phyloP scores from a whole-genome alignment of 2,888 invertebrate species.

The Thymelicus sylvestris region DNA sequence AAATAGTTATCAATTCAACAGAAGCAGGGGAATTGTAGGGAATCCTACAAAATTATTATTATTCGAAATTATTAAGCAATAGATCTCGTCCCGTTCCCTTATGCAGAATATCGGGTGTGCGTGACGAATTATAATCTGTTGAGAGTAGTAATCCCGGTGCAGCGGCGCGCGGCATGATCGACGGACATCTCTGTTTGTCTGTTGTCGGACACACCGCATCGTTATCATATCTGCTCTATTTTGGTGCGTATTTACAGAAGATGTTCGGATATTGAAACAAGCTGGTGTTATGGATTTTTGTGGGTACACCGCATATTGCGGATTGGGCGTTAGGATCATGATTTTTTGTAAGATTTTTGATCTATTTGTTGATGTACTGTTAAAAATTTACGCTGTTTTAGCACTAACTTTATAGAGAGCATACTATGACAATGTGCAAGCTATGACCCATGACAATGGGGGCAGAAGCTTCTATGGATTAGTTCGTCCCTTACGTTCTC shows the following conservation, averaged over 20 bases:
- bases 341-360: too few relatives aligned
- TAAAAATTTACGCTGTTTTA: too few relatives aligned
- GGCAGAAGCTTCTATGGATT: slow-evolving; percentile 69
- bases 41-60: not conserved
- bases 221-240: slow-evolving; percentile 35
- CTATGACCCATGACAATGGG: slow-evolving; percentile 68
- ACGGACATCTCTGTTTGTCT: slow-evolving; percentile 45
- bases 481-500: slow-evolving; percentile 64
- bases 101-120: slow-evolving; percentile 55
- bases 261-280: not conserved
- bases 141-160: slow-evolving; percentile 59
- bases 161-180: slow-evolving; percentile 55
- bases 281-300: not conserved
- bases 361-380: too few relatives aligned
- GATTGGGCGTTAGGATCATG: too few relatives aligned
- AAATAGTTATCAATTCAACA: not conserved
- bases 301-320: too few relatives aligned
- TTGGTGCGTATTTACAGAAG: slow-evolving; percentile 17
- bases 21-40: too few relatives aligned
- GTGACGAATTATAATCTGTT: slow-evolving; percentile 71
- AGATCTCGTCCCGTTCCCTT: slow-evolving; percentile 46
- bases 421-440: slow-evolving; percentile 54
- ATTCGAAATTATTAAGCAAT: slow-evolving; percentile 6
- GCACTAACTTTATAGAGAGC: too few relatives aligned
- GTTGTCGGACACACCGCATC: slow-evolving; percentile 48